A percentile compares a stretch with the other conserved stretches of the same genome.
Evolutionary conservation across 2,113 vertebrate genomes (phyloP).

Genomic region (Tetrax tetrax): DNA sequence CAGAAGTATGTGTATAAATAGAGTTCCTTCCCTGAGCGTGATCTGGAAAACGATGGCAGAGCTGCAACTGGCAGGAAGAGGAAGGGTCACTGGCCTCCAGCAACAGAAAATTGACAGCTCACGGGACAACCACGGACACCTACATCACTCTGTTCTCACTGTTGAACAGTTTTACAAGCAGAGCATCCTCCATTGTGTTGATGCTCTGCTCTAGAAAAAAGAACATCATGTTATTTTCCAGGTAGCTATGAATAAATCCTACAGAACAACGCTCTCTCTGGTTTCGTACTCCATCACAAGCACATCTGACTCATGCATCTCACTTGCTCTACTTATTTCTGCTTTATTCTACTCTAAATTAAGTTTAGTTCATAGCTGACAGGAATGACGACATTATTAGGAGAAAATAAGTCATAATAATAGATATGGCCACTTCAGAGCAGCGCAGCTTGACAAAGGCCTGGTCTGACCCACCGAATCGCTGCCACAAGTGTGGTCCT

Average conservation of each 20-base stretch:
- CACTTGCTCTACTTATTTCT: neutral
- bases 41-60: neutral
- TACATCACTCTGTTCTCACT: neutral
- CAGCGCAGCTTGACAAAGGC: neutral
- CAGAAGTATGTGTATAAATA: neutral
- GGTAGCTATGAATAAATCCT: neutral
- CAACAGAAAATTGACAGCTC: neutral
- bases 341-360: neutral
- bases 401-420: neutral
- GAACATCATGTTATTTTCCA: neutral
- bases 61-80: neutral
- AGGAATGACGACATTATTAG: neutral
- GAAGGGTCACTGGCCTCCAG: neutral
- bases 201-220: neutral
- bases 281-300: neutral
- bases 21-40: neutral
- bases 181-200: neutral
- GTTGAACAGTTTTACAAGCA: neutral
- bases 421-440: neutral
- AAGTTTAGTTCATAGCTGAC: neutral
- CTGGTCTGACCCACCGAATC: neutral
- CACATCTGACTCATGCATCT: neutral
- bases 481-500: fast-evolving
- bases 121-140: fast-evolving
- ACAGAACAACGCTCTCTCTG: neutral